Evolutionary conservation across 2,888 invertebrate genomes (phyloP).

Genomic region (Torymus auratus): DNA sequence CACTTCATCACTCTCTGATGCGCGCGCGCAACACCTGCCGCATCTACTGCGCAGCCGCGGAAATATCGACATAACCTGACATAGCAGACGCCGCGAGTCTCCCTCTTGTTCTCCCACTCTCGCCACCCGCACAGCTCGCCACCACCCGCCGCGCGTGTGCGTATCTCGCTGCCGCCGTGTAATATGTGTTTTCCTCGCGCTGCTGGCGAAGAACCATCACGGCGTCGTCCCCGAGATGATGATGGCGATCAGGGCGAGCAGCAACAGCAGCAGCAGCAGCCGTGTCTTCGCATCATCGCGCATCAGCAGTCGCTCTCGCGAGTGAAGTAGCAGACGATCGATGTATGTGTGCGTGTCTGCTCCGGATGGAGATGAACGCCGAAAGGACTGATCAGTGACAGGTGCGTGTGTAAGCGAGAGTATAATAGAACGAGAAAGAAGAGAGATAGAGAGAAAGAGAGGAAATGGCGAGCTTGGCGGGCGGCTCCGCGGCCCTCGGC

Average conservation of each 20-base stretch:
- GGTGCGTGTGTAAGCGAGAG: neutral
- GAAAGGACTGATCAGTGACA: constrained; percentile 19
- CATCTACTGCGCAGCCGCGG: constrained; percentile 63
- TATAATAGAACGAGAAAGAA: neutral
- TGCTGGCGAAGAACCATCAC: neutral
- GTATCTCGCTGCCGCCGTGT: neutral
- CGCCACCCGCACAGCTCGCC: neutral
- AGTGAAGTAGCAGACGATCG: neutral
- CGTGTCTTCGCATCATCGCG: neutral
- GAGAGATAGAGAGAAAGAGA: neutral
- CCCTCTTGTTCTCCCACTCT: neutral
- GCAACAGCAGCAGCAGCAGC: too few relatives aligned
- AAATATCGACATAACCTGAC: constrained; percentile 64
- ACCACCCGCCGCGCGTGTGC: neutral
- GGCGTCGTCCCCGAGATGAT: neutral
- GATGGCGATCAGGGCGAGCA: neutral
- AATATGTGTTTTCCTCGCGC: constrained; percentile 23
- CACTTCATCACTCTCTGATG: too few relatives aligned
- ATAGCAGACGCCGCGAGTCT: constrained; percentile 21
- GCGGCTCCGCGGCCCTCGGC: constrained; percentile 71
- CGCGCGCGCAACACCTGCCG: neutral
- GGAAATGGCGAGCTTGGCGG: constrained; percentile 71
- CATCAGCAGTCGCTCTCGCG: neutral
- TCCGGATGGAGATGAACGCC: constrained; percentile 1
- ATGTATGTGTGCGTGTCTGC: too few relatives aligned